Conservation (phyloP, 2,888 invertebrate genomes). For the Lymantria monacha region DNA sequence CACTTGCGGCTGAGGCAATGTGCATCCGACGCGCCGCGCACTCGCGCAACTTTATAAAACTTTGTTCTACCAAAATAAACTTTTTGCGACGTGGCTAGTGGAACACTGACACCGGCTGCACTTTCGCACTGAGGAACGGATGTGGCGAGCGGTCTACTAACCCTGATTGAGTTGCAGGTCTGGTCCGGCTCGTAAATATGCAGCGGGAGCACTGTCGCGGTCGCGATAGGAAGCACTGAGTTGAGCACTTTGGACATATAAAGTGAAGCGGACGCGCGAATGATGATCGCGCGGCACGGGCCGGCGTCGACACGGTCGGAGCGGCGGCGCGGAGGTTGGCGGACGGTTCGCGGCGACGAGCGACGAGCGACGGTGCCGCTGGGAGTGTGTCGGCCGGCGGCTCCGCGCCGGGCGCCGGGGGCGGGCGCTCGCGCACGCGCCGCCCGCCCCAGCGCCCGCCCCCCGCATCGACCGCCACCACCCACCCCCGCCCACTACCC, state of each 20-base stretch:
- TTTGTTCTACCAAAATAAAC: slow-evolving; percentile 73
- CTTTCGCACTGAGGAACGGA: slow-evolving; percentile 36
- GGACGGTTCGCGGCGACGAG: slow-evolving; percentile 35
- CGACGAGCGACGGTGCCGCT: slow-evolving; percentile 50
- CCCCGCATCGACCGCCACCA: slow-evolving; percentile 72
- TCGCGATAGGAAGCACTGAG: slow-evolving; percentile 77
- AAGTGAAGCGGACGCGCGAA: slow-evolving; percentile 62
- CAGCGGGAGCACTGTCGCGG: slow-evolving; percentile 77
- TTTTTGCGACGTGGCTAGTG: slow-evolving; percentile 61
- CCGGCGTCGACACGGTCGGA: slow-evolving; percentile 71
- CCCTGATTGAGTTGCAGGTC: slow-evolving; percentile 76
- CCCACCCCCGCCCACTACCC: slow-evolving; percentile 62
- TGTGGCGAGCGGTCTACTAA: slow-evolving; percentile 59
- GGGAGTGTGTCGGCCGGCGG: slow-evolving; percentile 49
- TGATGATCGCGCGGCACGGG: slow-evolving; percentile 66
- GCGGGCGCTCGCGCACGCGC: slow-evolving; percentile 64
- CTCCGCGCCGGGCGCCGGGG: slow-evolving; percentile 49
- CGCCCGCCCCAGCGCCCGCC: slow-evolving; percentile 65
- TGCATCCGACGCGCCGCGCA: slow-evolving; percentile 71
- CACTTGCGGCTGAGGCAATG: slow-evolving; percentile 71
- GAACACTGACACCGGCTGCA: slow-evolving; percentile 48
- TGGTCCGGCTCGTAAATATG: slow-evolving; percentile 71
- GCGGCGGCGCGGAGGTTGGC: slow-evolving; percentile 66
- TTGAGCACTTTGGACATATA: slow-evolving; percentile 79
- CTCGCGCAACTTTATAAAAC: slow-evolving; percentile 70